These are phyloP conservation scores for Agapornis canus DNA, from an alignment of 2,797 vertebrate species.

Conservation along the genomic window DNA sequence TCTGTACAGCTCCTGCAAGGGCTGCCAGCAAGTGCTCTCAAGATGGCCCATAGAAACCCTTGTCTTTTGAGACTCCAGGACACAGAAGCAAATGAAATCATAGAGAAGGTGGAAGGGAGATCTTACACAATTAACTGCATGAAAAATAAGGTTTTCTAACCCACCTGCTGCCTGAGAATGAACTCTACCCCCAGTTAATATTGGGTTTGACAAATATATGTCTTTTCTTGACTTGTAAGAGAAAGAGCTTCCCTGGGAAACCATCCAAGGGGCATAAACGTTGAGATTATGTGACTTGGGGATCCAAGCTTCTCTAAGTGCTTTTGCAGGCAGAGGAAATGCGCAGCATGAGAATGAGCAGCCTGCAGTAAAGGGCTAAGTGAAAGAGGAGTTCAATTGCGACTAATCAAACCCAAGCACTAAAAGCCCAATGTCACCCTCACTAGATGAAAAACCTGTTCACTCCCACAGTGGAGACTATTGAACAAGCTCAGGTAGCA, in stretches of 20 bases:
- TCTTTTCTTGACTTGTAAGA: background rate
- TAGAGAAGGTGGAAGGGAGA: background rate
- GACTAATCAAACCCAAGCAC: background rate
- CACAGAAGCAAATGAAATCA: background rate
- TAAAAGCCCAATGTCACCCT: background rate
- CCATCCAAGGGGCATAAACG: background rate
- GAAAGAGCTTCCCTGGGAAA: background rate
- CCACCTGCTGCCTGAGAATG: background rate
- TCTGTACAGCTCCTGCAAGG: background rate
- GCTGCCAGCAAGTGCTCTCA: background rate
- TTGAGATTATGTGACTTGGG: background rate
- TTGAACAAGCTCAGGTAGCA: background rate
- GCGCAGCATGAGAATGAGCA: background rate
- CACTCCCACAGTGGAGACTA: background rate
- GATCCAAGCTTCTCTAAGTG: background rate
- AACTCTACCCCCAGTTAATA: background rate
- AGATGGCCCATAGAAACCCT: background rate
- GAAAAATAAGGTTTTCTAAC: background rate
- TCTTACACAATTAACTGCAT: background rate
- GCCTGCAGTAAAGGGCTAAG: background rate
- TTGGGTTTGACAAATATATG: background rate
- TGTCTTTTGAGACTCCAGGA: background rate
- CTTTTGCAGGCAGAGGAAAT: slow-evolving; percentile 53
- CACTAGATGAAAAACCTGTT: background rate
- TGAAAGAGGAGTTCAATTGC: background rate